phyloP scores from a whole-genome alignment of 2,888 invertebrate genomes.

The Temnothorax ravouxi region DNA sequence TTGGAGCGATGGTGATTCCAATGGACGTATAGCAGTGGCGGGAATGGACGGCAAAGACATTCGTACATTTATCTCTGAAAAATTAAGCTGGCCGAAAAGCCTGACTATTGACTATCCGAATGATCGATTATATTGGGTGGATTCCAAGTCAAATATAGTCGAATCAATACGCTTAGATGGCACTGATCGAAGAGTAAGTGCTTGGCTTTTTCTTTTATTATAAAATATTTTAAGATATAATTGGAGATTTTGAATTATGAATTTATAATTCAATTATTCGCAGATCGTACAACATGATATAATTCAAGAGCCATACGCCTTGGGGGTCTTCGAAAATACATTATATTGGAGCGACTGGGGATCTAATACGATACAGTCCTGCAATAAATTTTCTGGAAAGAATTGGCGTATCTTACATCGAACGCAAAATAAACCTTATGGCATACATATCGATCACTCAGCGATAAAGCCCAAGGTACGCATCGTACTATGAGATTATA shows the following conservation, averaged over 20 bases:
- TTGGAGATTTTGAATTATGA: background rate
- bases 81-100: constrained; percentile 94
- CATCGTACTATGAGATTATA: background rate
- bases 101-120: constrained; percentile 93
- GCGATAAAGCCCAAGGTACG: constrained; percentile 87
- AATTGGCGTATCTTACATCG: constrained; percentile 88
- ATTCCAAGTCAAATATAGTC: constrained; percentile 90
- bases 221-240: background rate
- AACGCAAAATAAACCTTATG: constrained; percentile 88
- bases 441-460: constrained; percentile 92
- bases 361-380: constrained; percentile 90
- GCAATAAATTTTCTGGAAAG: constrained; percentile 93
- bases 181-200: constrained; percentile 88
- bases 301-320: constrained; percentile 93
- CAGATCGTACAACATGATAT: constrained; percentile 88
- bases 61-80: constrained; percentile 88
- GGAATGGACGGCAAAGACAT: constrained; percentile 94
- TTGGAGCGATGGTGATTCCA: constrained; percentile 96
- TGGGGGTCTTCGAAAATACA: constrained; percentile 95
- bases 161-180: constrained; percentile 90
- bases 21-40: constrained; percentile 92
- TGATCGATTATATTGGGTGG: constrained; percentile 95
- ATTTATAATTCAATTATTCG: constrained; percentile 6
- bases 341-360: constrained; percentile 97
- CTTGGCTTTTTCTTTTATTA: background rate